These are phyloP conservation scores for Sarcophaga bullata DNA, from an alignment of 1,140 invertebrate species.

Conservation along the genomic window DNA sequence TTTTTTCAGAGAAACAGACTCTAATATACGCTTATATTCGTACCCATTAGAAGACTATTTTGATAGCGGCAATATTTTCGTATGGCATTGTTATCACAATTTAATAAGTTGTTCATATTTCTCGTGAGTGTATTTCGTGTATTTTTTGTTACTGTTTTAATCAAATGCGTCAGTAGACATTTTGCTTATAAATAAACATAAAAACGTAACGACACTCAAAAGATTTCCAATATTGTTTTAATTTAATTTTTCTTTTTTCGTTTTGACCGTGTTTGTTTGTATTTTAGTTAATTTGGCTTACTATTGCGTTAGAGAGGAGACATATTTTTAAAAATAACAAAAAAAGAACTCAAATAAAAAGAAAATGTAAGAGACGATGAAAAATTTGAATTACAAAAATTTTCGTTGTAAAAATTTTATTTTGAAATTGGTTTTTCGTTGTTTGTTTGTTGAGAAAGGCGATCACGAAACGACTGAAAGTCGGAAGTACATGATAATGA, in stretches of 20 bases:
- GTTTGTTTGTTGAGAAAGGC: conserved; percentile 13
- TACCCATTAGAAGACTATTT: background rate
- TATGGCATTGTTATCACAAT: background rate
- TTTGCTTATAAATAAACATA: background rate
- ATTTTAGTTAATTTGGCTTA: background rate
- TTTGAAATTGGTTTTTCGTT: background rate
- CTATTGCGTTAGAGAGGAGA: background rate
- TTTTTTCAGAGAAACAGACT: no score
- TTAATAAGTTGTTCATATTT: conserved; percentile 8
- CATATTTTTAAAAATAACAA: background rate
- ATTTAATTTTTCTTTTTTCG: background rate
- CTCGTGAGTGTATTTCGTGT: background rate
- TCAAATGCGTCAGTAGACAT: conserved; percentile 11
- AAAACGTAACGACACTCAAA: background rate
- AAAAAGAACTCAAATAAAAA: background rate
- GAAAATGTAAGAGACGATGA: background rate
- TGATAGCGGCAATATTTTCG: conserved; percentile 10
- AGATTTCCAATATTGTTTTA: no score
- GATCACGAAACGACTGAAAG: conserved; percentile 12
- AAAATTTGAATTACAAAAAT: background rate
- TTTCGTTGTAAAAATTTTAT: background rate
- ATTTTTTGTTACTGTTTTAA: background rate
- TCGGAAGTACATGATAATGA: background rate
- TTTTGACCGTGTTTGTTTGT: background rate
- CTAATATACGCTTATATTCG: background rate